Conservation (phyloP, 2,888 invertebrate species). For the Leucophenga montana region DNA sequence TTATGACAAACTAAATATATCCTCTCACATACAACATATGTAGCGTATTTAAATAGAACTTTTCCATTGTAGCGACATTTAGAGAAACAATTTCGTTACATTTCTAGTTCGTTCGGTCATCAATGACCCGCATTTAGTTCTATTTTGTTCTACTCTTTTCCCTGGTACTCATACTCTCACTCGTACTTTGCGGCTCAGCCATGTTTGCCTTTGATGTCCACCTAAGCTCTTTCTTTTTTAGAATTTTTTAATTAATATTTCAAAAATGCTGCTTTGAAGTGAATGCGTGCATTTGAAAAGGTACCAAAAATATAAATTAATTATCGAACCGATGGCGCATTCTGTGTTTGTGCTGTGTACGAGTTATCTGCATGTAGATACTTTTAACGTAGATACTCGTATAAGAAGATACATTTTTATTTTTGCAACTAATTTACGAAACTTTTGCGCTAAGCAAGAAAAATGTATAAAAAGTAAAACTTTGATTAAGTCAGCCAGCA, state of each 20-base stretch:
- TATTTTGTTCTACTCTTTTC: not conserved
- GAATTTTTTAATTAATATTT: conserved; percentile 15
- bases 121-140: conserved; percentile 21
- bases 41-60: not conserved
- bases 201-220: conserved; percentile 21
- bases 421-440: not conserved
- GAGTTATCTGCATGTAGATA: no score
- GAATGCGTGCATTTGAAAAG: conserved; percentile 19
- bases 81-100: not conserved
- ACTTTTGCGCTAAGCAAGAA: not conserved
- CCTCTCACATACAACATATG: not conserved
- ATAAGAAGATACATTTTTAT: no score
- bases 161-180: no score
- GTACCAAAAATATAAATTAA: not conserved
- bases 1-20: no score
- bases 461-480: conserved; percentile 18
- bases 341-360: no score
- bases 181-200: not conserved
- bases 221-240: not conserved
- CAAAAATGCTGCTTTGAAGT: conserved; percentile 8
- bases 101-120: conserved; percentile 16
- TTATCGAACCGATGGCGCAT: conserved; percentile 5
- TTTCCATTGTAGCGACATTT: not conserved
- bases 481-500: not conserved
- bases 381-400: no score